Percentiles rank a stretch among this genome's conserved stretches.
phyloP scores from a whole-genome alignment of 2,113 vertebrate genomes.

The Eonycteris spelaea region DNA sequence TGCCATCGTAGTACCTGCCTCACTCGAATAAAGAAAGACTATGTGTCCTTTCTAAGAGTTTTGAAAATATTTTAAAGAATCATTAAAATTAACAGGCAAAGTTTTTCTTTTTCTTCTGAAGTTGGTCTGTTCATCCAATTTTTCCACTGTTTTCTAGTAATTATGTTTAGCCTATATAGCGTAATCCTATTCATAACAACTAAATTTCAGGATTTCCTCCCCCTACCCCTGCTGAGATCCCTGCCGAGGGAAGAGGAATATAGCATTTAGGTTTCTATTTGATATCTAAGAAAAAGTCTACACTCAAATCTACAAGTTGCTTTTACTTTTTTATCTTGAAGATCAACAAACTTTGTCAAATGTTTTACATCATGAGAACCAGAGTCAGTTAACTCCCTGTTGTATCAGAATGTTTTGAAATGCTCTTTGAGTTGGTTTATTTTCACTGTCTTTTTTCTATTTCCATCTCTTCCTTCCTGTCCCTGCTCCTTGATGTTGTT shows the following conservation, averaged over 20 bases:
- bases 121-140: neutral
- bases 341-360: conserved; percentile 2
- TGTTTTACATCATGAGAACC: conserved; percentile 5
- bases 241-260: neutral
- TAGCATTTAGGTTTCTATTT: conserved; percentile 6
- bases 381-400: neutral
- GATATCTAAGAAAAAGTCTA: neutral
- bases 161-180: neutral
- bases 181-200: neutral
- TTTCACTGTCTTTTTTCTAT: conserved; percentile 12
- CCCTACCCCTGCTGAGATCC: neutral
- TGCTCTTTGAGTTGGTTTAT: neutral
- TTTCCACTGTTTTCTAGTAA: neutral
- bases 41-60: neutral
- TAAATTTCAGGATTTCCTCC: neutral
- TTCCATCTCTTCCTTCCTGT: neutral
- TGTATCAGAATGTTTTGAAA: conserved; percentile 7
- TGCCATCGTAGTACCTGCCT: neutral
- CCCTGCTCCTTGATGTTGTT: neutral
- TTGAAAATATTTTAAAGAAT: neutral
- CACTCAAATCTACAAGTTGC: neutral
- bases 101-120: neutral
- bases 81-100: neutral
- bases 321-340: conserved; percentile 11
- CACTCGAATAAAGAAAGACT: neutral